These are phyloP conservation scores for Parnassius orleans DNA, from an alignment of 2,888 invertebrate species.

Conservation along the genomic window DNA sequence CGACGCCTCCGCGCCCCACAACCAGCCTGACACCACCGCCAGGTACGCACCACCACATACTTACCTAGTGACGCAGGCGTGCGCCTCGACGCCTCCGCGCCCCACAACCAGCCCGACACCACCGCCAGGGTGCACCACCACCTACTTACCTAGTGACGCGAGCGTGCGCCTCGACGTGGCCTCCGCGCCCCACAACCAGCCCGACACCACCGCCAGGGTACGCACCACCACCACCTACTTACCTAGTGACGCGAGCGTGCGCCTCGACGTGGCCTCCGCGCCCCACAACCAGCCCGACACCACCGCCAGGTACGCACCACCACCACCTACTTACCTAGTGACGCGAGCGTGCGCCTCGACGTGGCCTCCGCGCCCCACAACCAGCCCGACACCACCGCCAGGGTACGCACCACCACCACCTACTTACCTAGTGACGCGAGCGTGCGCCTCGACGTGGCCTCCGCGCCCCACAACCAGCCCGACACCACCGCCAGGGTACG, in stretches of 20 bases:
- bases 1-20: constrained; percentile 78
- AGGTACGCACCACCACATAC: constrained; percentile 40
- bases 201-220: constrained; percentile 52
- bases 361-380: constrained; percentile 75
- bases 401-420: constrained; percentile 41
- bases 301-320: constrained; percentile 45
- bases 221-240: too few relatives aligned
- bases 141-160: too few relatives aligned
- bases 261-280: constrained; percentile 81
- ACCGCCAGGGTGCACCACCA: constrained; percentile 48
- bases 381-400: constrained; percentile 43
- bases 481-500: constrained; percentile 50
- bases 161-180: constrained; percentile 83
- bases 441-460: constrained; percentile 82
- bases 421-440: too few relatives aligned
- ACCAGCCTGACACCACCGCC: constrained; percentile 41
- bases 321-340: too few relatives aligned
- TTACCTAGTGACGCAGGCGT: constrained; percentile 84
- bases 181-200: constrained; percentile 56
- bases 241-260: constrained; percentile 83
- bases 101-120: constrained; percentile 46
- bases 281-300: constrained; percentile 52
- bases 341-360: constrained; percentile 82
- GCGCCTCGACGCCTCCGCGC: constrained; percentile 80
- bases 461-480: constrained; percentile 57